Evolutionary conservation across 92 coral and sea anemone genomes (phyloP).

Genomic region (Epizoanthus fatuus): DNA sequence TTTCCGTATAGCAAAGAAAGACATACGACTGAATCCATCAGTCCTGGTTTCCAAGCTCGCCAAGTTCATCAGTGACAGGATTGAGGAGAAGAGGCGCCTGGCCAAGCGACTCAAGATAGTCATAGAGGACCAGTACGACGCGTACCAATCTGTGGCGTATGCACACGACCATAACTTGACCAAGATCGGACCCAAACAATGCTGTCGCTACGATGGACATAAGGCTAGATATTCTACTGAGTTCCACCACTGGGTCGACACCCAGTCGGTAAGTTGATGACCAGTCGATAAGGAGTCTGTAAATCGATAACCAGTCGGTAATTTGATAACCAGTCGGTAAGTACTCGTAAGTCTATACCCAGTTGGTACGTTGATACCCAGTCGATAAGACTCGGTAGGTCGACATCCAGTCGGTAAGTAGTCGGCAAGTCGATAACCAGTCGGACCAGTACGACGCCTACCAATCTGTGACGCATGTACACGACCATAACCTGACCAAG

Average conservation of each 20-base stretch:
- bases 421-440: no score
- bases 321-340: no score
- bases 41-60: slow-evolving; percentile 76
- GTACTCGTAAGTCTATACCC: no score
- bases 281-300: no score
- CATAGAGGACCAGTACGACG: slow-evolving; percentile 75
- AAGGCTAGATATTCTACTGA: slow-evolving; percentile 75
- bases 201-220: slow-evolving; percentile 86
- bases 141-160: slow-evolving; percentile 34
- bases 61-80: slow-evolving; percentile 77
- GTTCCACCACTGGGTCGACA: slow-evolving; percentile 85
- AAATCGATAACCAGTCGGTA: no score
- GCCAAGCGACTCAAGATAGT: slow-evolving; percentile 74
- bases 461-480: no score
- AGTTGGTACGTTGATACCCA: no score
- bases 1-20: slow-evolving; percentile 60
- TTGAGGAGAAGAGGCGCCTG: slow-evolving; percentile 77
- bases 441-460: no score
- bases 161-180: slow-evolving; percentile 63
- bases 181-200: slow-evolving; percentile 74
- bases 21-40: slow-evolving; percentile 76
- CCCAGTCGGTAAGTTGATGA: slow-evolving; percentile 59
- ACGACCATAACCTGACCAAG: no score
- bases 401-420: no score
- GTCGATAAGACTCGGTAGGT: slow-evolving; percentile 42